Evolutionary conservation across 2,888 invertebrate genomes (phyloP), one percentile per base, ranked within the genome.

Genomic region (Drosophila niveifrons): DNA sequence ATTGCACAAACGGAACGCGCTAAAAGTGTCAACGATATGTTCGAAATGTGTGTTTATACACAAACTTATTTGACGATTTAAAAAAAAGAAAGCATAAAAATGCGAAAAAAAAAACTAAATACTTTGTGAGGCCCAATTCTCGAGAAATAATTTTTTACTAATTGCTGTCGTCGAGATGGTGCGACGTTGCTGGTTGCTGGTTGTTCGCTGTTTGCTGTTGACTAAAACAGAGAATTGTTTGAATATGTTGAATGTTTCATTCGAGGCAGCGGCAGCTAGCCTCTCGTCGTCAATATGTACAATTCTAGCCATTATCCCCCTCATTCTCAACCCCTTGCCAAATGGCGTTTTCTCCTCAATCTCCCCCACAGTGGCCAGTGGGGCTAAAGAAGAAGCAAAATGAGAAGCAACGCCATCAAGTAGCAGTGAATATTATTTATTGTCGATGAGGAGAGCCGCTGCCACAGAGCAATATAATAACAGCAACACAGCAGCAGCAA

Each of bases 361-460:
- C 9, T 2, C 31, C 31, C 31, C 23, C 23, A 23, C 23, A 36
- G 4, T 36, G 36, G n/a, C 23, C 23, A 23, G 6, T 6, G 11
- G 36, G 11, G 13, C 39, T 34, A 34, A 34, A 10, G 11, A 34
- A 23, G 23, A 23, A 23, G 23, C 31, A 43, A 52, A 61, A 36
- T 58, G 31, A 57, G 68, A 75, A 61, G 46, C 55, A 55, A 41
- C 48, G 23, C 34, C 61, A 41, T 44, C 47, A 29, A 48, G 47
- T 55, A 50, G 43, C 63, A 67, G 80, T 64, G 39, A 80, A 85
- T 75, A 84, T 82, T 80, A 79, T 79, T 78, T 82, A 84, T 81
- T 78, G 81, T 39, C 67, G 43, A 66, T 57, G 66, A 74, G 18
- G 66, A 74, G 18, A 23, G 23, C 13, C 39, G 23, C 23, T 23